These are phyloP conservation scores for Microtus oregoni DNA, from an alignment of 2,113 vertebrate genomes.

Conservation along the genomic window DNA sequence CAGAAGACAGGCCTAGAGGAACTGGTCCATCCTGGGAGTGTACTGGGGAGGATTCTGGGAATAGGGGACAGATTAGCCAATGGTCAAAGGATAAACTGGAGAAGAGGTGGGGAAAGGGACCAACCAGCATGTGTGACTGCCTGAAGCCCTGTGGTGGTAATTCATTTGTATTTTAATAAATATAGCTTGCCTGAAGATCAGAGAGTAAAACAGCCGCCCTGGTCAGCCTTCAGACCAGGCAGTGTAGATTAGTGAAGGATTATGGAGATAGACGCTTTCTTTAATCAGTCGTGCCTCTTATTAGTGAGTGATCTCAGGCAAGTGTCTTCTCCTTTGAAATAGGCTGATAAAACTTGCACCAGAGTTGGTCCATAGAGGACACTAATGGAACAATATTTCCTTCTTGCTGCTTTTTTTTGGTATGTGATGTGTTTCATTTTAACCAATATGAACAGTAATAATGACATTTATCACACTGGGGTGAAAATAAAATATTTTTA, in stretches of 20 bases:
- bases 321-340: neutral
- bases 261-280: too few species aligned
- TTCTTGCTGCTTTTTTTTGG: neutral
- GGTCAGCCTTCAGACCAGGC: too few species aligned
- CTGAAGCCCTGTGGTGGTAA: too few species aligned
- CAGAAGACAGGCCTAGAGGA: neutral
- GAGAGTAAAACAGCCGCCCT: too few species aligned
- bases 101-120: neutral
- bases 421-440: neutral
- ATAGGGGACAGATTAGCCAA: neutral
- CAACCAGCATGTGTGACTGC: neutral
- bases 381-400: neutral
- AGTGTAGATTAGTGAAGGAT: too few species aligned
- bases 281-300: too few species aligned
- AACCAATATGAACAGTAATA: neutral
- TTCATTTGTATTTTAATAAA: too few species aligned
- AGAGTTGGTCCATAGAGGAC: slow-evolving; percentile 64
- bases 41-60: neutral
- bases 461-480: neutral
- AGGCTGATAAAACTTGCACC: neutral
- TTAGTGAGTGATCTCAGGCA: too few species aligned
- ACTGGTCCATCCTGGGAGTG: rapidly evolving
- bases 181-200: too few species aligned
- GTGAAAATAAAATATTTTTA: slow-evolving; percentile 44
- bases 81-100: neutral